Percentiles rank a stretch among this genome's conserved stretches.
Conservation (phyloP, 2,797 vertebrate species). For the Babyrousa celebensis region DNA sequence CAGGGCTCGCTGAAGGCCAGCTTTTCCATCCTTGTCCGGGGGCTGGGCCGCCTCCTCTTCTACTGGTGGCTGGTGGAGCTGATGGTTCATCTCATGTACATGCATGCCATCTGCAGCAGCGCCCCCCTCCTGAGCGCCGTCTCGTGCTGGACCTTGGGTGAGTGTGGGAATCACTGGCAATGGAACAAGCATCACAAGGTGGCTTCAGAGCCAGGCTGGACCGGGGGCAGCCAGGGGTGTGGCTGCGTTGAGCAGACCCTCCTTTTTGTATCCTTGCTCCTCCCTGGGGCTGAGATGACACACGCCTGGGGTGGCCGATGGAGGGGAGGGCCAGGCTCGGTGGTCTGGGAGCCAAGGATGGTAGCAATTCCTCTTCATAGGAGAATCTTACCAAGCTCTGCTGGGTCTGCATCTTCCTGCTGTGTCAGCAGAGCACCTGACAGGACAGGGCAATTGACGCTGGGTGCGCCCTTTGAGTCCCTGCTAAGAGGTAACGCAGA, state of each 20-base stretch:
- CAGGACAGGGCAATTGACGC: too few species aligned
- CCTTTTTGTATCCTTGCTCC: background rate
- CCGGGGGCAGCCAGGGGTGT: rapidly evolving
- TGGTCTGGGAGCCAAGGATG: background rate
- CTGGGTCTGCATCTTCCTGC: background rate
- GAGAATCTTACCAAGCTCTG: background rate
- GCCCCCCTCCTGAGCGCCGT: conserved; percentile 94
- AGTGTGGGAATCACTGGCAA: conserved; percentile 67
- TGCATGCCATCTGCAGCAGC: conserved; percentile 96
- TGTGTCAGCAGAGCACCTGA: rapidly evolving
- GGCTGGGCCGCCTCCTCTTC: conserved; percentile 92
- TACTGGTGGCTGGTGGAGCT: conserved; percentile 97
- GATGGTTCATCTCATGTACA: conserved; percentile 97
- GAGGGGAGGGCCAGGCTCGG: background rate
- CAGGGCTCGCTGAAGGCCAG: conserved; percentile 85
- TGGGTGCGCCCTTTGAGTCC: background rate
- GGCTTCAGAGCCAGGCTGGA: background rate
- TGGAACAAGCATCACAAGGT: rapidly evolving
- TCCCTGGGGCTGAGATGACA: background rate
- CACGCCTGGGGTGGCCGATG: background rate
- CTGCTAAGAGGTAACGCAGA: background rate
- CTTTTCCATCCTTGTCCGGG: conserved; percentile 86
- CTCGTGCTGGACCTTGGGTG: conserved; percentile 96
- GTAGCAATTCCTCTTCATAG: background rate
- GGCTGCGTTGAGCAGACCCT: background rate